These are phyloP conservation scores for Sinella curviseta DNA, from an alignment of 1,140 invertebrate species.

Conservation along the genomic window DNA sequence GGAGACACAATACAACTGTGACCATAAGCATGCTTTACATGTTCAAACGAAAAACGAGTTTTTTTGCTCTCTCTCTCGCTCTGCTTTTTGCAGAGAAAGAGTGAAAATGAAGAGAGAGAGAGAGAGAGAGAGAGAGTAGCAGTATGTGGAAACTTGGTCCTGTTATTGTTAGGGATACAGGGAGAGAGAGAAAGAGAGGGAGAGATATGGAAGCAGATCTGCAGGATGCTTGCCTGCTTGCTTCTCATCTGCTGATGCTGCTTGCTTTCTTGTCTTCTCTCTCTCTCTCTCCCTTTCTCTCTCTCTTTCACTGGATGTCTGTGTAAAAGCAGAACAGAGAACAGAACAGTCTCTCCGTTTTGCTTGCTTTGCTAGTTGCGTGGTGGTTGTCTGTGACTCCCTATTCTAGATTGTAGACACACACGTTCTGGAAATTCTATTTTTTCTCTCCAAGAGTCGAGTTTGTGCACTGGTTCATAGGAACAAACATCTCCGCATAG, in stretches of 20 bases:
- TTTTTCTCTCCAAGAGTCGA: neutral
- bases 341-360: neutral
- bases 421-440: constrained; percentile 1
- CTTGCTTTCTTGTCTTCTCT: neutral
- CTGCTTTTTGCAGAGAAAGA: no score
- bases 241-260: neutral
- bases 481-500: no score
- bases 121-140: no score
- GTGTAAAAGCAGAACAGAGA: neutral
- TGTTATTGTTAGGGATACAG: no score
- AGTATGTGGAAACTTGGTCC: no score
- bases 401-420: neutral
- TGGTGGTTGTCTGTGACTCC: neutral
- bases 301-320: no score
- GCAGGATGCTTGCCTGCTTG: no score
- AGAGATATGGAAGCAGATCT: no score
- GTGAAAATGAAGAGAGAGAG: neutral
- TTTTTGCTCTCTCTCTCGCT: no score
- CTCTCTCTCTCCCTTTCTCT: neutral
- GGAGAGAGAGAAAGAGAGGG: no score
- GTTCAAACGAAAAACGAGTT: neutral
- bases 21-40: neutral
- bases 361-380: neutral
- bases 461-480: neutral
- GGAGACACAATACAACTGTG: neutral